A percentile compares a stretch with the other conserved stretches of the same genome.
Evolutionary conservation across 2,888 invertebrate genomes (phyloP).

Genomic region (Callosobruchus maculatus): DNA sequence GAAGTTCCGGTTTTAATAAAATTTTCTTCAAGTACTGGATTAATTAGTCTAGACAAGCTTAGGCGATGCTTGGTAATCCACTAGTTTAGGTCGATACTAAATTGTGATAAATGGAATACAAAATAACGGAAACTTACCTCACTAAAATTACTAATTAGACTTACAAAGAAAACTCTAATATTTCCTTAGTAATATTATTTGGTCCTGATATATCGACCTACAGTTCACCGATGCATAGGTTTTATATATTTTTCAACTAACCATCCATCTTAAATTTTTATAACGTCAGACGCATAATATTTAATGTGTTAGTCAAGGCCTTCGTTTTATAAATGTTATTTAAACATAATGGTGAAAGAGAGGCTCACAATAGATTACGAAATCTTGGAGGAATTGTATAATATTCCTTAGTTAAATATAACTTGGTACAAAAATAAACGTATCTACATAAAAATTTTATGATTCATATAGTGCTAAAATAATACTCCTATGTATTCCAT

Average conservation of each 20-base stretch:
- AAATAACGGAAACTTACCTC: not conserved
- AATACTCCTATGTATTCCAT: not conserved
- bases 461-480: not conserved
- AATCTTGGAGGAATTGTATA: not conserved
- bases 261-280: too few relatives aligned
- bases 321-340: not conserved
- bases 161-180: not conserved
- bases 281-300: not conserved
- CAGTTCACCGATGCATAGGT: not conserved
- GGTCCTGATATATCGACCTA: not conserved
- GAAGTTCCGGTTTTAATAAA: not conserved
- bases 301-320: not conserved
- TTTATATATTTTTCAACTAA: not conserved
- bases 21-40: slow-evolving; percentile 1
- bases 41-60: slow-evolving; percentile 18
- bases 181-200: not conserved
- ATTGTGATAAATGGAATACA: not conserved
- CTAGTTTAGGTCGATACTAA: not conserved
- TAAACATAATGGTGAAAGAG: not conserved
- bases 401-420: not conserved
- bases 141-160: not conserved
- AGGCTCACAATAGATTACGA: not conserved
- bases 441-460: not conserved
- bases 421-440: not conserved
- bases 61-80: not conserved